phyloP scores from a whole-genome alignment of 92 coral and sea anemone species.

The Heteractis magnifica region DNA sequence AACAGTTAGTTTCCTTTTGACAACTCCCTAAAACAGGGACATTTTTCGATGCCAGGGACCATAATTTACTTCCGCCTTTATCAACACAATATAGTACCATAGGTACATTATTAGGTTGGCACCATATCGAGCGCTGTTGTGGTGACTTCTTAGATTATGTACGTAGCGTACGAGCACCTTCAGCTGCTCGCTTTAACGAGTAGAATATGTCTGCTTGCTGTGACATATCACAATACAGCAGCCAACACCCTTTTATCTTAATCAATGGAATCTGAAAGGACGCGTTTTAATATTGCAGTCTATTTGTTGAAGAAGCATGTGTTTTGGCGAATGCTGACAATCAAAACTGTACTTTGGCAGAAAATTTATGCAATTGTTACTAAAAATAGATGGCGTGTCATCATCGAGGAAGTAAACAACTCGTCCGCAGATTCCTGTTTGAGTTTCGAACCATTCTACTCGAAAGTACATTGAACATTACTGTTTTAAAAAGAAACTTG shows the following conservation, averaged over 20 bases:
- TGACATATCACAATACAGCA: not conserved
- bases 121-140: not conserved
- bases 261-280: not conserved
- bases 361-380: not conserved
- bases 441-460: not conserved
- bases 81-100: not conserved
- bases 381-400: not conserved
- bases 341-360: not conserved
- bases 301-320: not conserved
- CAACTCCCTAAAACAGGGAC: slow-evolving; percentile 7
- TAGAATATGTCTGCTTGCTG: not conserved
- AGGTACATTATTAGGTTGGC: not conserved
- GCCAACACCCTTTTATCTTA: not conserved
- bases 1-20: not conserved
- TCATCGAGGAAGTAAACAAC: not conserved
- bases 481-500: not conserved
- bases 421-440: not conserved
- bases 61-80: slow-evolving; percentile 1
- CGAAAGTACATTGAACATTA: not conserved
- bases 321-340: not conserved
- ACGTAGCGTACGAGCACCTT: not conserved
- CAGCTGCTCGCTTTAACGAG: slow-evolving; percentile 7
- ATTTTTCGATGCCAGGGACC: not conserved
- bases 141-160: not conserved
- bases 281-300: not conserved